Evolutionary conservation across 1,140 invertebrate species (phyloP).

Genomic region (Popillia japonica): DNA sequence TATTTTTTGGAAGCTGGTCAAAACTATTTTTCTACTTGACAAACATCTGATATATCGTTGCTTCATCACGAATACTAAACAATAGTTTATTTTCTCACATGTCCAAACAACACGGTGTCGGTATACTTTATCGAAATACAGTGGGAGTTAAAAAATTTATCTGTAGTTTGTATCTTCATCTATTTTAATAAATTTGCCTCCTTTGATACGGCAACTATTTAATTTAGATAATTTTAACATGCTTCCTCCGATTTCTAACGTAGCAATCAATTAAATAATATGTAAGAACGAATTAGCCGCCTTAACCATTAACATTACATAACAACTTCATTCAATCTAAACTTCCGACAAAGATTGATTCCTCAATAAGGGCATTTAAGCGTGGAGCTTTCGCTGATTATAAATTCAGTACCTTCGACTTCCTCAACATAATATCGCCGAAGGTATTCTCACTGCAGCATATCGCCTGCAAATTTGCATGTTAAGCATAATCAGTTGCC

Average conservation of each 20-base stretch:
- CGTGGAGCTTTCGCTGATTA: neutral
- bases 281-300: too few species aligned
- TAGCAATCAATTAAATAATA: too few species aligned
- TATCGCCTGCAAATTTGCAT: slow-evolving; percentile 14
- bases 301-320: too few species aligned
- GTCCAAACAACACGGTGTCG: slow-evolving; percentile 16
- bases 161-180: neutral
- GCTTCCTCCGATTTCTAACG: too few species aligned
- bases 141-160: neutral
- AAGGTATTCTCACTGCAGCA: neutral
- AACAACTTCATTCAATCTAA: too few species aligned
- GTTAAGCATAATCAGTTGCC: slow-evolving; percentile 6
- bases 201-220: too few species aligned
- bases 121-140: slow-evolving; percentile 6
- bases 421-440: neutral
- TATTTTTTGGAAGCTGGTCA: slow-evolving; percentile 48
- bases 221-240: too few species aligned
- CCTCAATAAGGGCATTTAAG: neutral
- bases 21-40: slow-evolving; percentile 17
- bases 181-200: too few species aligned
- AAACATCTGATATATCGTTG: neutral
- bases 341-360: slow-evolving; percentile 15
- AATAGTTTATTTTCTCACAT: slow-evolving; percentile 26
- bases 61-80: neutral
- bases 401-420: slow-evolving; percentile 19